Conservation (phyloP, 2,113 vertebrate species). For the Gopherus flavomarginatus region DNA sequence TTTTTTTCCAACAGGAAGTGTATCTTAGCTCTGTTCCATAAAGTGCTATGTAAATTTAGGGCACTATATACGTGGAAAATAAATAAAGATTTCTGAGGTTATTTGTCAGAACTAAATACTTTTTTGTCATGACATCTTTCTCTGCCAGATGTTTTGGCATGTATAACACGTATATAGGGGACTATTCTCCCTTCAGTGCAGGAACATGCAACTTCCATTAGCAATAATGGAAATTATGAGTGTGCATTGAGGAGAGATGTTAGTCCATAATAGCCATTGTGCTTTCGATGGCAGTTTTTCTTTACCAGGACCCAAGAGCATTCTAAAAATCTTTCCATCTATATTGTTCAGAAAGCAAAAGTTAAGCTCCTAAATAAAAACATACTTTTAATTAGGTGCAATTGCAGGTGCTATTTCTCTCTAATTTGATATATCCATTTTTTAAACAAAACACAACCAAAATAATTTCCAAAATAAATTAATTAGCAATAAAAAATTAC, state of each 20-base stretch:
- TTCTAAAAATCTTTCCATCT: conserved; percentile 41
- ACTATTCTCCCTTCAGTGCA: conserved; percentile 39
- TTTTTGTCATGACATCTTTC: conserved; percentile 32
- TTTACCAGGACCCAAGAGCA: conserved; percentile 62
- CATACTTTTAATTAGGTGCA: conserved; percentile 63
- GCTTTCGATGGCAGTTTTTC: conserved; percentile 27
- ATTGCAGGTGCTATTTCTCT: conserved; percentile 53
- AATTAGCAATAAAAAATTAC: conserved; percentile 60
- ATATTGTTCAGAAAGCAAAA: conserved; percentile 41
- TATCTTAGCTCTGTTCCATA: conserved; percentile 28
- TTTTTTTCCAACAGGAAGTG: conserved; percentile 26
- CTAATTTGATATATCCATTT: conserved; percentile 33
- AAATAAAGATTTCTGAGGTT: conserved; percentile 60
- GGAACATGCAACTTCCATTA: conserved; percentile 67
- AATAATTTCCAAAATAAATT: conserved; percentile 56
- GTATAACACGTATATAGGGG: conserved; percentile 64
- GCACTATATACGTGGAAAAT: conserved; percentile 59
- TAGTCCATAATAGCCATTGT: conserved; percentile 35
- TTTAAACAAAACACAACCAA: conserved; percentile 18
- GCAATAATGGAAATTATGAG: conserved; percentile 68
- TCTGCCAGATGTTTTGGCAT: conserved; percentile 69
- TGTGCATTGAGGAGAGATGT: conserved; percentile 67
- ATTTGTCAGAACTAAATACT: conserved; percentile 58
- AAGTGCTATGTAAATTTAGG: conserved; percentile 65
- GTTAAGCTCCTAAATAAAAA: conserved; percentile 39